Evolutionary conservation across 2,888 invertebrate genomes (phyloP).

Genomic region (Horisme vitalbata): DNA sequence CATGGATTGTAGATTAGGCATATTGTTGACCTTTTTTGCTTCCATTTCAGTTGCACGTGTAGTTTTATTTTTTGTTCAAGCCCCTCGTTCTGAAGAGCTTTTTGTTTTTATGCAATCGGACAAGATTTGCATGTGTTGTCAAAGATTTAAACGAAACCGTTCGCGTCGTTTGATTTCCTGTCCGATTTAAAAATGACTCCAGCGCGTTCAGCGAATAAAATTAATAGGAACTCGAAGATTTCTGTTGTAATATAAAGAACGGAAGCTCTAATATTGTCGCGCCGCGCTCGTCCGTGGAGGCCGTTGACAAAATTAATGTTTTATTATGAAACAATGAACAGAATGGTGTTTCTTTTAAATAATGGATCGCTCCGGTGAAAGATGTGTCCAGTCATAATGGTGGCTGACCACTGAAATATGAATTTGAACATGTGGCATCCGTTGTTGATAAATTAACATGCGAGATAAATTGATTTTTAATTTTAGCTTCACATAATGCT

Average conservation of each 20-base stretch:
- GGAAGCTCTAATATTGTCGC: slow-evolving; percentile 77
- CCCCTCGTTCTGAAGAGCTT: slow-evolving; percentile 51
- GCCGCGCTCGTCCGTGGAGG: slow-evolving; percentile 59
- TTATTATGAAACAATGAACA: slow-evolving; percentile 81
- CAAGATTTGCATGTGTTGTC: slow-evolving; percentile 70
- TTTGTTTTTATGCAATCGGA: slow-evolving; percentile 63
- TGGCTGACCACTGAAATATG: slow-evolving; percentile 45
- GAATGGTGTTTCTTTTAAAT: slow-evolving; percentile 70
- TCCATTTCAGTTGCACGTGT: slow-evolving; percentile 74
- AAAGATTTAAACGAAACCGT: slow-evolving; percentile 41
- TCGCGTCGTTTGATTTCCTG: slow-evolving; percentile 54
- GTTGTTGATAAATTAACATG: slow-evolving; percentile 37
- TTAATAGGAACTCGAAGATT: slow-evolving; percentile 47
- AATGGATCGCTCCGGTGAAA: slow-evolving; percentile 64
- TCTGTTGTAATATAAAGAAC: slow-evolving; percentile 51
- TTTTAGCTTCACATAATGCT: slow-evolving; percentile 38
- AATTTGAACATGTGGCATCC: slow-evolving; percentile 35
- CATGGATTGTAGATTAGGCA: slow-evolving; percentile 82
- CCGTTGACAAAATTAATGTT: slow-evolving; percentile 79
- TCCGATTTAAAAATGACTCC: slow-evolving; percentile 39
- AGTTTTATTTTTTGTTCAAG: slow-evolving; percentile 61
- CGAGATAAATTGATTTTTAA: slow-evolving; percentile 39
- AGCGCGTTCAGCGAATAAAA: slow-evolving; percentile 45
- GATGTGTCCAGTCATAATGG: slow-evolving; percentile 58
- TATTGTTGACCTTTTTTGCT: slow-evolving; percentile 81